These are phyloP conservation scores for Nephrotoma flavescens DNA, from an alignment of 2,888 invertebrate genomes.

Conservation along the genomic window DNA sequence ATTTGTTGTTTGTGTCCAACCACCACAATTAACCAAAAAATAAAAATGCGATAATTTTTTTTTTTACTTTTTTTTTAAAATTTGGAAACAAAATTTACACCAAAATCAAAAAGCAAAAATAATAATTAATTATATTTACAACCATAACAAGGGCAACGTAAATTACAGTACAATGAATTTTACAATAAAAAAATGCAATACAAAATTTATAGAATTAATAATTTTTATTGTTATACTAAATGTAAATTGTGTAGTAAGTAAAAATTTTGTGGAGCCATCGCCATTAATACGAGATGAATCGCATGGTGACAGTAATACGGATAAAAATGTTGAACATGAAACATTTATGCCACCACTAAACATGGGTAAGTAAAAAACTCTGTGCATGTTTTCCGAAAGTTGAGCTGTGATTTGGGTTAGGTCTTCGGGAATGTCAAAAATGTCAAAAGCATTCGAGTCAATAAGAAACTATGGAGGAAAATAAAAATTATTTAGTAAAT, in stretches of 20 bases:
- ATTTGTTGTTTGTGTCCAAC: neutral
- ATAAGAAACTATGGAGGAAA: too few relatives aligned
- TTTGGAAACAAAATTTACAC: neutral
- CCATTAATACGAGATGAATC: neutral
- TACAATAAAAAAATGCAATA: neutral
- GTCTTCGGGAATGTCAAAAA: too few relatives aligned
- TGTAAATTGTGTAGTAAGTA: neutral
- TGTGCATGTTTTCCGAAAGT: too few relatives aligned
- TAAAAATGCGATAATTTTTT: neutral
- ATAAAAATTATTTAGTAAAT: too few relatives aligned
- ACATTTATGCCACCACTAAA: neutral
- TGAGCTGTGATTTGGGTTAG: too few relatives aligned
- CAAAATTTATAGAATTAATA: neutral
- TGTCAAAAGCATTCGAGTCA: too few relatives aligned
- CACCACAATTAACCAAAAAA: neutral
- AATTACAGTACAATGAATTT: neutral
- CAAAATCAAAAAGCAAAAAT: neutral
- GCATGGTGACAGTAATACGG: neutral
- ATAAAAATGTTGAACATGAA: neutral
- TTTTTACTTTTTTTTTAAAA: neutral
- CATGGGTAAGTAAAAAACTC: neutral
- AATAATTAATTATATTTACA: neutral
- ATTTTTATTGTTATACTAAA: neutral
- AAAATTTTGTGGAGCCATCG: neutral
- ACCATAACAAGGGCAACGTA: neutral